A percentile compares a stretch with the other conserved stretches of the same genome.
Evolutionary conservation across 1,140 invertebrate genomes (phyloP).

Genomic region (Solenopsis fugax): DNA sequence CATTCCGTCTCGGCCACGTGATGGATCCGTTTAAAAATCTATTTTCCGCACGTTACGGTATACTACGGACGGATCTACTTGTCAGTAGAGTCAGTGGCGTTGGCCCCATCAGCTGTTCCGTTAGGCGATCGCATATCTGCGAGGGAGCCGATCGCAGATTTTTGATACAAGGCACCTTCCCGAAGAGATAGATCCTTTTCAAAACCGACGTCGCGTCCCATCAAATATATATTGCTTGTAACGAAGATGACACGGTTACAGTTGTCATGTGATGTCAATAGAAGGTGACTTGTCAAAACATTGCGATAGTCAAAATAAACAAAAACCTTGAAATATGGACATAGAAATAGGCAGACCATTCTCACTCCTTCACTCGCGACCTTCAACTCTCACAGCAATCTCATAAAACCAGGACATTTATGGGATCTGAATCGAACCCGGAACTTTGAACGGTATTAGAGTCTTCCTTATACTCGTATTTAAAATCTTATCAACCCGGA

Average conservation of each 20-base stretch:
- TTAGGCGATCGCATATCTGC: not conserved
- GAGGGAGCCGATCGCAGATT: not conserved
- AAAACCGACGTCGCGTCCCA: not conserved
- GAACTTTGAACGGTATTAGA: too few relatives aligned
- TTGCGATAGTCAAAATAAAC: not conserved
- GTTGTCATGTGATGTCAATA: not conserved
- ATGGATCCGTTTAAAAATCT: not conserved
- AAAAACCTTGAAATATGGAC: not conserved
- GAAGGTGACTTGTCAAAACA: not conserved
- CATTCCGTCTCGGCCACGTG: slow-evolving; percentile 15
- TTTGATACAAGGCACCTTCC: not conserved
- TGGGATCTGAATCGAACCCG: not conserved
- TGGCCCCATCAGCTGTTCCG: slow-evolving; percentile 57
- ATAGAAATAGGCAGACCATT: not conserved
- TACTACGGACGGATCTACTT: too few relatives aligned
- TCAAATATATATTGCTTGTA: not conserved
- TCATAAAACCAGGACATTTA: not conserved
- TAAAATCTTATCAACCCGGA: too few relatives aligned
- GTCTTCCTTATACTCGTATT: too few relatives aligned
- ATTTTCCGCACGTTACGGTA: slow-evolving; percentile 5
- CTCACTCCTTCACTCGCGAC: not conserved
- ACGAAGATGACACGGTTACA: not conserved
- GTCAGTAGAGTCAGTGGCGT: not conserved
- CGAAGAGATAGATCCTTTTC: not conserved
- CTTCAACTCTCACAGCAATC: not conserved